Base-by-base conservation (phyloP, 2,888 invertebrate genomes). In the Tachina lurida region DNA sequence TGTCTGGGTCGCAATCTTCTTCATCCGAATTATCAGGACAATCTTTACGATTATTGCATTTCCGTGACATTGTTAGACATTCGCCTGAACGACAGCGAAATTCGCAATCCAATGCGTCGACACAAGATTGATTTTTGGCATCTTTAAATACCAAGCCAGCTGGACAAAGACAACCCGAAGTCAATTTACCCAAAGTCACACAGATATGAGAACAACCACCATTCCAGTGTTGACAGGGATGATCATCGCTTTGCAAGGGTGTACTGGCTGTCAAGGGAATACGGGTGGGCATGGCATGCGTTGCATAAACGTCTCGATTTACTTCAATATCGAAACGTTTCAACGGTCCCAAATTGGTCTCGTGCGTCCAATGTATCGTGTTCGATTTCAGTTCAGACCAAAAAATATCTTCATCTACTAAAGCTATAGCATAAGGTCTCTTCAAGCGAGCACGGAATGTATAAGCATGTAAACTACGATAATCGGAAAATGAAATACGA, bases 201-300 rank as follows among this genome's bases (percentile, higher is more conserved):
- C 97, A 97, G 12, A 97, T 92, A 90, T 97, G 96, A 3, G 96
- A 95, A 89, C 97, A 97, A 1, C 95, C 94, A 54, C 95, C 95
- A 84, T 95, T 95, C 45, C 93, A 93, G 10, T 89, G 88, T 43
- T 93, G 93, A 89, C 97, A 97, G 0, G 94, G 93, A 91, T 95
- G 96, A 73, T 89, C 88, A 0, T 87, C 77, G 0, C 54, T 77
- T 0, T 74, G 73, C 1, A 74, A 41, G 5, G 89, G 77, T 13
- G 88, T 10, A 68, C 89, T 88, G 15, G 88, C 89, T 0, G 90
- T 62, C n/a, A 91, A 77, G 0, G 90, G 89, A 9, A 92, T 91
- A 12, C 87, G 88, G 0, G 75, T 62, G 0, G 91, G 91, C 22
- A 90, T 22, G 7, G 88, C 49, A 5, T 87, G 67, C 1, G 86